A percentile compares a stretch with the other conserved stretches of the same genome.
Evolutionary conservation across 2,113 vertebrate genomes (phyloP).

Genomic region (Lophochroa leadbeateri): DNA sequence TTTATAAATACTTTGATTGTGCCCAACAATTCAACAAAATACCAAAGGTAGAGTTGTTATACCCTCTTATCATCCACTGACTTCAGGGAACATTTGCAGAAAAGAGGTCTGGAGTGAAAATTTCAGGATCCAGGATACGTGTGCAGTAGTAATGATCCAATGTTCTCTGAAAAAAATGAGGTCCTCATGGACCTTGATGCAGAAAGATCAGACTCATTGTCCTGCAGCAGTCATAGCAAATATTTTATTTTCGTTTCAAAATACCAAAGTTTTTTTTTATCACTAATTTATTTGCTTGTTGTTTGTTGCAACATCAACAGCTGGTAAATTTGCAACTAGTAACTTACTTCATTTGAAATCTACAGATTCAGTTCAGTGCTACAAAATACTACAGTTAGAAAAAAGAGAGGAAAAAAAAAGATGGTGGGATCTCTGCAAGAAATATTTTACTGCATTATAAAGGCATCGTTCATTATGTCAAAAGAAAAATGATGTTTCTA

Average conservation of each 20-base stretch:
- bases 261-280: not conserved
- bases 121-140: not conserved
- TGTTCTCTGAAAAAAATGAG: not conserved
- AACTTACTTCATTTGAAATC: not conserved
- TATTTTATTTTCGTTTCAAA: not conserved
- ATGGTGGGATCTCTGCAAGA: not conserved
- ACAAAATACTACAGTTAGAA: not conserved
- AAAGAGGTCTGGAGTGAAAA: not conserved
- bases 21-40: not conserved
- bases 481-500: slow-evolving; percentile 24
- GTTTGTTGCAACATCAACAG: not conserved
- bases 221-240: not conserved
- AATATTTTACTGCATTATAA: not conserved
- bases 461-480: not conserved
- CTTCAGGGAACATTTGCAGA: not conserved
- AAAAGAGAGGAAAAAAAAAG: not conserved
- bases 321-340: not conserved
- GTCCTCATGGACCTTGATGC: not conserved
- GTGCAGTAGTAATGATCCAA: not conserved
- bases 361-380: not conserved
- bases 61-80: not conserved
- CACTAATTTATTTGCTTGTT: not conserved
- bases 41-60: not conserved
- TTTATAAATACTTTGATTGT: not conserved
- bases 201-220: not conserved